Evolutionary conservation across 2,113 vertebrate species (phyloP), one percentile per base, ranked within the genome.

Genomic region (Mionectes macconnelli): DNA sequence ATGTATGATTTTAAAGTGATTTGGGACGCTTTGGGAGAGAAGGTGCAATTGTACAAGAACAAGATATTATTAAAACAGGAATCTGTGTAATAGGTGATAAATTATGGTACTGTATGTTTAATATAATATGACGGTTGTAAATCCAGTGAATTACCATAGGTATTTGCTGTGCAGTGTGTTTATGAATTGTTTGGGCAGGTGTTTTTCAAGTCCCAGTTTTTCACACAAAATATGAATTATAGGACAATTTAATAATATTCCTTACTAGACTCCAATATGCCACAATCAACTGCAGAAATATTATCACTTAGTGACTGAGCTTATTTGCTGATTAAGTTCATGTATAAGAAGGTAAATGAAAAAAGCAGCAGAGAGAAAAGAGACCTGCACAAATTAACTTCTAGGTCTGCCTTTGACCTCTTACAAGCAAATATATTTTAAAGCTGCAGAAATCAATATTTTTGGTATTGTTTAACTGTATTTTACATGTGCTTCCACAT

Each of bases 171-270:
- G 93, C 89, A 53, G 70, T 85, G 96, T 97, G 90, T 94, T 97
- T 97, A 97, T 97, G 97, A 97, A 97, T 96, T 98, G 97, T 98
- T 98, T 98, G 88, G 97, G 96, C 97, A 98, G 97, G 97, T 98
- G 98, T 96, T 97, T 97, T 95, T 93, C 91, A 97, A 82, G 97
- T 90, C 86, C 16, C 20, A 44, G 53, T 76, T 96, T 97, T 97
- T 96, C 92, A 96, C 94, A 88, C 74, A 30, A 95, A 96, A 96
- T 0, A 22, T 95, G 96, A 89, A 89, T 95, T 97, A 90, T 94
- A 97, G 70, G 90, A 87, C 77, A 84, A 63, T 96, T 98, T 97
- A 94, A 90, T 97, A 97, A 95, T 91, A 81, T 87, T 93, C 89
- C 90, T 87, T 89, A 42, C 50, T 83, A 66, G 82, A 75, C 47